phyloP scores from a whole-genome alignment of 2,888 invertebrate genomes.

The Troides aeacus region DNA sequence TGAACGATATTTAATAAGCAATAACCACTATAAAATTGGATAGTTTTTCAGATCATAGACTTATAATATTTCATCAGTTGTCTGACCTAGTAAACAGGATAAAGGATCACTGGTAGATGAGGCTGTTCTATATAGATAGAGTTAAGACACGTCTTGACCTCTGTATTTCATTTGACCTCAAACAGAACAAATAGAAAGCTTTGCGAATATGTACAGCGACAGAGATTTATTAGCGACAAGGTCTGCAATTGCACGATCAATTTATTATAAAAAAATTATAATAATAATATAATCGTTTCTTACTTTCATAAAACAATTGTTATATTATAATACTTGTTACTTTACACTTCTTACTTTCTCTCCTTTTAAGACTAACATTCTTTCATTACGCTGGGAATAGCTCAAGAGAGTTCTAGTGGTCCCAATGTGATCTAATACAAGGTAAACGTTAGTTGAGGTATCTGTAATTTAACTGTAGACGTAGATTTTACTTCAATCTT shows the following conservation, averaged over 20 bases:
- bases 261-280: not conserved
- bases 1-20: too few relatives aligned
- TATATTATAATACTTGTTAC: too few relatives aligned
- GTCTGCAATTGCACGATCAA: conserved; percentile 8
- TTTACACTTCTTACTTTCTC: too few relatives aligned
- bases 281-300: not conserved
- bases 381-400: too few relatives aligned
- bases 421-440: too few relatives aligned
- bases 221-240: conserved; percentile 7
- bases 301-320: not conserved
- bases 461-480: too few relatives aligned
- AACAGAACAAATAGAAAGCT: conserved; percentile 21
- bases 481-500: too few relatives aligned
- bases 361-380: too few relatives aligned
- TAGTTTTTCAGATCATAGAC: not conserved
- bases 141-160: conserved; percentile 12
- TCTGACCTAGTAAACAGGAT: conserved; percentile 6
- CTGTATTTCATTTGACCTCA: conserved; percentile 19
- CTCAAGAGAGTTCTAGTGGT: too few relatives aligned
- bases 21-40: too few relatives aligned
- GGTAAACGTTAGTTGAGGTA: too few relatives aligned
- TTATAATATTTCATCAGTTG: not conserved
- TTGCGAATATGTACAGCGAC: conserved; percentile 3
- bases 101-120: conserved; percentile 2
- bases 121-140: not conserved